These are phyloP conservation scores for Azorinus chamasolen DNA, from an alignment of 2,888 invertebrate genomes.

Conservation along the genomic window DNA sequence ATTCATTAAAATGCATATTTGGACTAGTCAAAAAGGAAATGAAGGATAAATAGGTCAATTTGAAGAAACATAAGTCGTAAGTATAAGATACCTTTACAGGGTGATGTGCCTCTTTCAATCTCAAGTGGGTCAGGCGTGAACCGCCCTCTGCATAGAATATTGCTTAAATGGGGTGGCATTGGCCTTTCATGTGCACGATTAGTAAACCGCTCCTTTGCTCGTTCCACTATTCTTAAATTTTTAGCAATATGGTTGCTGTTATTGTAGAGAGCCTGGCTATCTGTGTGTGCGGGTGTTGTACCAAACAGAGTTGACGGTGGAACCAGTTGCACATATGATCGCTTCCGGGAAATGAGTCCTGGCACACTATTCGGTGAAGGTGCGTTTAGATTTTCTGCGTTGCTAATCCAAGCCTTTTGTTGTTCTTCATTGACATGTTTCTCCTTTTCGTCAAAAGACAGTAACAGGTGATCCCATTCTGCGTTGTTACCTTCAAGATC, in stretches of 20 bases:
- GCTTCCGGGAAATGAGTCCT: conserved; percentile 36
- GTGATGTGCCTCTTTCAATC: conserved; percentile 60
- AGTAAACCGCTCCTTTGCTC: no score
- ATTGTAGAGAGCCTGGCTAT: conserved; percentile 4
- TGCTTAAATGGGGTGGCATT: neutral
- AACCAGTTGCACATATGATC: conserved; percentile 48
- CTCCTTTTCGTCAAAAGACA: conserved; percentile 11
- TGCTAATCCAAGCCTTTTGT: no score
- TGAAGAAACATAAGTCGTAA: no score
- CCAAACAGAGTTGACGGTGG: conserved; percentile 36
- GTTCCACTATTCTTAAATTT: no score
- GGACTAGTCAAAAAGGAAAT: no score
- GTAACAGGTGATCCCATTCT: conserved; percentile 69
- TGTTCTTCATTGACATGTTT: neutral
- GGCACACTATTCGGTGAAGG: neutral
- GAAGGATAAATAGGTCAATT: no score
- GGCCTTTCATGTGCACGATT: neutral
- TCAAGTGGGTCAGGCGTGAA: conserved; percentile 33
- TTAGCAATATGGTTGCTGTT: neutral
- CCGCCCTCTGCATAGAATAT: neutral
- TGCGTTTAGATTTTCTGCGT: neutral
- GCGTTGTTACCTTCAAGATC: conserved; percentile 68
- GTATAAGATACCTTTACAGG: conserved; percentile 66
- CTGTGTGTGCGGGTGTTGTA: conserved; percentile 27
- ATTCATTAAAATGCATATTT: no score